Base-by-base conservation (phyloP, 2,888 invertebrate genomes). In the Nineta flava region DNA sequence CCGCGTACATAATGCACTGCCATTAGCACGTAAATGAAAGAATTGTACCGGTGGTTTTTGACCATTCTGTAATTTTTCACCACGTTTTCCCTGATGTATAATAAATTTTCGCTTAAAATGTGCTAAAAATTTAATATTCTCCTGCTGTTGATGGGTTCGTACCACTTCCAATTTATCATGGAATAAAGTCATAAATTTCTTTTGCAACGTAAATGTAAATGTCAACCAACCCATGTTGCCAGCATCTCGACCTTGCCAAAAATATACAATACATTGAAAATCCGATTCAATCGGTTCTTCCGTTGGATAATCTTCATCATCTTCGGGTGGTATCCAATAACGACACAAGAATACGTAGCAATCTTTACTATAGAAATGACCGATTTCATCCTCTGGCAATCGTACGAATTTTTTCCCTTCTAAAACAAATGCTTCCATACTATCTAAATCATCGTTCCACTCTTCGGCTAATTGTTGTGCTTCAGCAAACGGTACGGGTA, bases 211-310 rank as follows among this genome's bases (percentile, higher is more conserved):
- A 70, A 99, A 99, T 0, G 97, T 97, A 69, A 99, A 99, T 1
- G 94, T 97, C 0, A 99, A 75, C 96, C 97, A 99, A 51, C 97
- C 99, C 96, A 99, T 99, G 69, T 99, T 97, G 53, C 87, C 84
- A 2, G 97, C 97, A 62, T 93, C 87, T 48, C 88, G 74, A 0
- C 97, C 97, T 70, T 99, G 99, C 99, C 99, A 99, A 73, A 99
- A 99, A 70, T 99, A 99, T n/a, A 97, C 96, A 46, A 95, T 90
- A 71, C 94, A 95, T 62, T 91, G 88, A 60, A 83, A 87, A 49
- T 66, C 68, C 61, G 85, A 84, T 59, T 81, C 81, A 19, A 44
- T 26, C 0, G 65, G 61, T 50, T 64, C 65, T 2, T 58, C 59
- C 12, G 46, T 47, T 21, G 48, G 69, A 2, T 71, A 75, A 4